Base-by-base conservation (phyloP, 2,797 vertebrate genomes). In the Amblyopsis hoosieri region DNA sequence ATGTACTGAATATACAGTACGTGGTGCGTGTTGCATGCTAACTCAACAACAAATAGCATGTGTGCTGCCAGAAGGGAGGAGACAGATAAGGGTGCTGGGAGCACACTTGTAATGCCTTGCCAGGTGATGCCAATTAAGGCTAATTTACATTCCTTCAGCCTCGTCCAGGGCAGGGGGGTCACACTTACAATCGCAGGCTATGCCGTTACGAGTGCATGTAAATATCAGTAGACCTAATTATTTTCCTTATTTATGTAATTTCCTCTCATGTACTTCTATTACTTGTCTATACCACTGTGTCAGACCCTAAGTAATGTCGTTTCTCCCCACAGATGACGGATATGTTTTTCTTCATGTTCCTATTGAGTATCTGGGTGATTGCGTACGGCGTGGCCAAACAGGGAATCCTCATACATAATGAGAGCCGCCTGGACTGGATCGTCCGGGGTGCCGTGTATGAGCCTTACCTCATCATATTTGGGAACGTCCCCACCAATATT, bases 291-390 rank as follows among this genome's bases (percentile, higher is more conserved):
- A 42, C 8, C 37, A 42, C 37, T 42, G 37, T 42, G 37, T 42
- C 9, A 9, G 37, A 42, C 9, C 37, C 37, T 42, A 42, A 42
- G 37, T 4, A 11, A 14, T 48, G 13, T 48, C 0, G 12, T 14
- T 42, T 23, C 60, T 3, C 62, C 54, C 17, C 79, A 57, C 92
- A 99, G 98, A 95, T 99, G 93, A 97, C 90, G 90, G 97, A 99
- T 4, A 85, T 99, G 90, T 99, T 99, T 91, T 98, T 99, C 91
- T 99, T 99, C 85, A 94, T 99, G 90, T 99, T 99, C 87, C 89
- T 99, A 72, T 84, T 99, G 87, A 95, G 95, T 3, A 96, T 99
- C 84, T 98, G 96, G 96, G 95, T 99, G 12, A 92, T 99, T 74
- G 97, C 97, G 14, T 99, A 96, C 0, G 97, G 98, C 0, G 97